phyloP scores from a whole-genome alignment of 2,797 vertebrate genomes.

The Peromyscus eremicus region DNA sequence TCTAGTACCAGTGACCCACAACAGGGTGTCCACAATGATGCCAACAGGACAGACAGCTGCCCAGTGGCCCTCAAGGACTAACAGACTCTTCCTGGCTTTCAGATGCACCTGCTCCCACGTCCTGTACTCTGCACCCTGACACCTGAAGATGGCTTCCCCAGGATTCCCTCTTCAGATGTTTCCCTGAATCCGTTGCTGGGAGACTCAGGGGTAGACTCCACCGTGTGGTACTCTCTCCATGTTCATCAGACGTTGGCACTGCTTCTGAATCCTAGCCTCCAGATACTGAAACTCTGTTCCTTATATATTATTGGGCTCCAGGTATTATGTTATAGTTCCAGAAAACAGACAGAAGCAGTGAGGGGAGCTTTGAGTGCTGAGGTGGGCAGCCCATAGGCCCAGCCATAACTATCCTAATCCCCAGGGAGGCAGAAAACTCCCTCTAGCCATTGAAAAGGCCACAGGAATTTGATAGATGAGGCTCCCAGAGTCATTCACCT shows the following conservation, averaged over 20 bases:
- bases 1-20: too few species aligned
- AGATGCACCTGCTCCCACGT: background rate
- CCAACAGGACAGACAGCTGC: background rate
- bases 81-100: too few species aligned
- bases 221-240: background rate
- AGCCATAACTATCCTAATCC: accelerated
- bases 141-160: background rate
- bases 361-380: too few species aligned
- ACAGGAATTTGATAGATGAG: background rate
- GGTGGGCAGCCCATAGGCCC: accelerated
- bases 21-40: background rate
- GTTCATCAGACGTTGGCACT: background rate
- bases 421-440: background rate
- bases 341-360: background rate
- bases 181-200: background rate
- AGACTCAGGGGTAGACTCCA: background rate
- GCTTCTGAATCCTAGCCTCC: background rate
- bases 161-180: too few species aligned
- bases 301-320: background rate
- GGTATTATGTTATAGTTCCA: background rate
- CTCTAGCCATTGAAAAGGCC: background rate
- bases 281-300: background rate
- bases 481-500: background rate
- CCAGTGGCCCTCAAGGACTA: too few species aligned
- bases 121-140: background rate